Evolutionary conservation across 2,797 vertebrate species (phyloP).

Genomic region (Podarcis siculus): DNA sequence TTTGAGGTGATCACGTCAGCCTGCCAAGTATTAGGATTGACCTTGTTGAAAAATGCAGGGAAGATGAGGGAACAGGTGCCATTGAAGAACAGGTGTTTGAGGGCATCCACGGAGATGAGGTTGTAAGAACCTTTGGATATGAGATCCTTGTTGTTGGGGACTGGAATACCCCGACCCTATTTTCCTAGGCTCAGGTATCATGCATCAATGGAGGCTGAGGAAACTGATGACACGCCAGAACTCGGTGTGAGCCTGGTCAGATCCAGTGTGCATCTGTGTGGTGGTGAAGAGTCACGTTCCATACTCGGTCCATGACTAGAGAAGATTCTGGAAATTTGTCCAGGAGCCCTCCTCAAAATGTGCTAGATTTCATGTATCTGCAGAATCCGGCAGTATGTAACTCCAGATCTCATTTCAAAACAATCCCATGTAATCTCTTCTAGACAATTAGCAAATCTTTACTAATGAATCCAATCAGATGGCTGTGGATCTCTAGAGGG

Average conservation of each 20-base stretch:
- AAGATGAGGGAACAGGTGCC: background rate
- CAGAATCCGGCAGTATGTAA: background rate
- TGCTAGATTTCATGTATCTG: conserved; percentile 8
- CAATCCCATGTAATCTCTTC: conserved; percentile 29
- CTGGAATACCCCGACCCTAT: background rate
- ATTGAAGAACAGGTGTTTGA: background rate
- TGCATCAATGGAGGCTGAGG: background rate
- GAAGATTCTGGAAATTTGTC: background rate
- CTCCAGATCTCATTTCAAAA: background rate
- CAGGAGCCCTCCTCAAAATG: background rate
- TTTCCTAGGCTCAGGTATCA: background rate
- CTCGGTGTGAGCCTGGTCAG: background rate
- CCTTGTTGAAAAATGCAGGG: too few relatives aligned
- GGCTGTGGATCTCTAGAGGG: conserved; percentile 11
- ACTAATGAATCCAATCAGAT: conserved; percentile 36
- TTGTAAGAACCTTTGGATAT: background rate
- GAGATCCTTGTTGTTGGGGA: too few relatives aligned
- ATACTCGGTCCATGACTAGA: background rate
- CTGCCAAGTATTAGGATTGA: too few relatives aligned
- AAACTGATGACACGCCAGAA: background rate
- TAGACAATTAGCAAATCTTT: conserved; percentile 32
- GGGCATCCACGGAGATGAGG: background rate
- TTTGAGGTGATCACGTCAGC: too few relatives aligned
- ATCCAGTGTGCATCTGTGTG: background rate
- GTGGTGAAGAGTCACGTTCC: too few relatives aligned